A percentile compares a stretch with the other conserved stretches of the same genome.
Evolutionary conservation across 2,888 invertebrate genomes (phyloP).

Genomic region (Folsomia manolachei): DNA sequence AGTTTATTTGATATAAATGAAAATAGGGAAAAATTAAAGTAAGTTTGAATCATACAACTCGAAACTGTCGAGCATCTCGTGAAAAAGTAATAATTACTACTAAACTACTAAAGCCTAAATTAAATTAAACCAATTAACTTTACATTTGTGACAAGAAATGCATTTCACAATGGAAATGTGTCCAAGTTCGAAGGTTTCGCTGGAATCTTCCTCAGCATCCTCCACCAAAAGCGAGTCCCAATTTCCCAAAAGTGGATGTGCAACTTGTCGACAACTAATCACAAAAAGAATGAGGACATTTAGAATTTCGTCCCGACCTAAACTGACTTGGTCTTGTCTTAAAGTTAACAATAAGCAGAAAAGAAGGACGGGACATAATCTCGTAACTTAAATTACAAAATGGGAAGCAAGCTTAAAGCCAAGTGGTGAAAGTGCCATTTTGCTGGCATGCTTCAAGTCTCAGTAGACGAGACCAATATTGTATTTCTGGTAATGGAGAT

Average conservation of each 20-base stretch:
- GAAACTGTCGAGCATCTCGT: background rate
- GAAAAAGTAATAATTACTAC: background rate
- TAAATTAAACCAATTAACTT: conserved; percentile 46
- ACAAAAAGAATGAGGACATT: conserved; percentile 8
- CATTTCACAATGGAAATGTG: conserved; percentile 38
- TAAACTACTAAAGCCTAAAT: conserved; percentile 12
- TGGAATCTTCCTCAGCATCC: background rate
- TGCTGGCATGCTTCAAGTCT: background rate
- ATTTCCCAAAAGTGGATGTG: conserved; percentile 3
- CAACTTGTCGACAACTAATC: conserved; percentile 19
- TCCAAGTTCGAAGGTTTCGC: conserved; percentile 14
- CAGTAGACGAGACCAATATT: background rate
- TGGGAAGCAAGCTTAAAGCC: no score
- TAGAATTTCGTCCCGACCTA: background rate
- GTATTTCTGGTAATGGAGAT: background rate
- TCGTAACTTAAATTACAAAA: no score
- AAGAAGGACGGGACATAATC: background rate
- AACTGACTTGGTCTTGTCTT: no score
- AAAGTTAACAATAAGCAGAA: background rate
- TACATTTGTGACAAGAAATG: conserved; percentile 49
- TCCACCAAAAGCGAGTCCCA: background rate
- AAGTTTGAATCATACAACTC: no score
- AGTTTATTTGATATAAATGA: background rate
- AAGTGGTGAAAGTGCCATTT: background rate
- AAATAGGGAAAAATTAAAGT: background rate